A percentile compares a stretch with the other conserved stretches of the same genome.
Evolutionary conservation across 2,113 vertebrate genomes (phyloP).

Genomic region (Cygnus atratus): DNA sequence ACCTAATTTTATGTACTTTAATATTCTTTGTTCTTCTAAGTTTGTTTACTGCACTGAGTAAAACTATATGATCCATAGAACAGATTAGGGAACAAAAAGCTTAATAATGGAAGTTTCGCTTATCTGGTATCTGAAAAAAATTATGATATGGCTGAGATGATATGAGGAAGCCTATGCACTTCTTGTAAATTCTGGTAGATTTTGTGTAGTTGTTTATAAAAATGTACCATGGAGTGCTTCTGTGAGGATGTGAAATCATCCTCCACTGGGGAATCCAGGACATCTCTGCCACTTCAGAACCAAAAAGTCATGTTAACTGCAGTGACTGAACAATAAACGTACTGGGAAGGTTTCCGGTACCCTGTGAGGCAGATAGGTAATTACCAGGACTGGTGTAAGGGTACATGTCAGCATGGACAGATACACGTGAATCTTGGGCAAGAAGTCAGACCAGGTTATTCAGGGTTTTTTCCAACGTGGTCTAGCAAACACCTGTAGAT

Average conservation of each 20-base stretch:
- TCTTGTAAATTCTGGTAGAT: background rate
- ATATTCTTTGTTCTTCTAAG: constrained; percentile 53
- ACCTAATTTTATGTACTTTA: constrained; percentile 68
- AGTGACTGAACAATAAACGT: background rate
- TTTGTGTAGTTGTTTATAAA: background rate
- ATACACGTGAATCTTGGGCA: background rate
- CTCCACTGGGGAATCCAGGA: background rate
- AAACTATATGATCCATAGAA: constrained; percentile 70
- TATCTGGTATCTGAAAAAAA: background rate
- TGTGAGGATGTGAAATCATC: background rate
- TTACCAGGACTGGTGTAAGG: background rate
- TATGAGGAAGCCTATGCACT: background rate
- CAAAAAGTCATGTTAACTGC: background rate
- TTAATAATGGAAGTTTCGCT: constrained; percentile 23
- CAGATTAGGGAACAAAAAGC: constrained; percentile 35
- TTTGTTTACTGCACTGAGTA: constrained; percentile 71
- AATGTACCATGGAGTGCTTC: background rate
- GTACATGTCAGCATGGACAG: background rate
- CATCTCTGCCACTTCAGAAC: background rate
- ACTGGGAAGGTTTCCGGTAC: background rate
- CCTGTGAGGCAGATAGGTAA: background rate
- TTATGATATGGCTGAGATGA: constrained; percentile 8
- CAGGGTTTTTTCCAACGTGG: background rate
- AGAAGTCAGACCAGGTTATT: background rate
- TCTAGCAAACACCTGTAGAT: background rate